Conservation (phyloP, 2,113 vertebrate genomes). For the Corythornis cristatus region DNA sequence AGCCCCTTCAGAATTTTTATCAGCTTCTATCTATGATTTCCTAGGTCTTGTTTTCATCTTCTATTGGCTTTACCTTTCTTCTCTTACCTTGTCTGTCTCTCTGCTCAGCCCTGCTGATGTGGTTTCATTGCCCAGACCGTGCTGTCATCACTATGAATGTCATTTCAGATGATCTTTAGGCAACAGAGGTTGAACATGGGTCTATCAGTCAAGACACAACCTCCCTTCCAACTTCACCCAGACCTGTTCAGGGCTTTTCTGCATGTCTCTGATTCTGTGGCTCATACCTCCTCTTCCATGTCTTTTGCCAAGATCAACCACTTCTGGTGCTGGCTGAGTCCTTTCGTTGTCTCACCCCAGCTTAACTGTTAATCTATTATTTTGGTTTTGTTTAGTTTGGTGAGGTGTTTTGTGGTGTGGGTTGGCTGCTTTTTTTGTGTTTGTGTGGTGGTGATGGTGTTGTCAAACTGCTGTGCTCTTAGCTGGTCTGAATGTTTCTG, state of each 20-base stretch:
- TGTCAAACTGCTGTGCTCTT: background rate
- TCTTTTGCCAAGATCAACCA: background rate
- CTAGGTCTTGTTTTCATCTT: background rate
- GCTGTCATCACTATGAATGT: accelerated
- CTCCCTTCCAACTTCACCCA: background rate
- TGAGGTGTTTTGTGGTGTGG: too few species aligned
- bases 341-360: background rate
- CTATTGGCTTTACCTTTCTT: background rate
- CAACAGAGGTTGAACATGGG: background rate
- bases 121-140: background rate
- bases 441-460: background rate
- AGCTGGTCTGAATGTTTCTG: background rate
- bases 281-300: background rate
- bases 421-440: background rate
- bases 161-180: background rate
- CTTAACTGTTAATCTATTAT: background rate
- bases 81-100: background rate
- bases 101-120: background rate
- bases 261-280: background rate
- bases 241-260: background rate
- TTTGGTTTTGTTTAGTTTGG: background rate
- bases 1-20: background rate
- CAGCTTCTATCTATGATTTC: background rate
- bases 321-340: background rate
- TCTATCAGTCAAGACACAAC: background rate